These are phyloP conservation scores for Ditylenchus weischeri DNA, from an alignment of 2,888 invertebrate genomes.

Conservation along the genomic window DNA sequence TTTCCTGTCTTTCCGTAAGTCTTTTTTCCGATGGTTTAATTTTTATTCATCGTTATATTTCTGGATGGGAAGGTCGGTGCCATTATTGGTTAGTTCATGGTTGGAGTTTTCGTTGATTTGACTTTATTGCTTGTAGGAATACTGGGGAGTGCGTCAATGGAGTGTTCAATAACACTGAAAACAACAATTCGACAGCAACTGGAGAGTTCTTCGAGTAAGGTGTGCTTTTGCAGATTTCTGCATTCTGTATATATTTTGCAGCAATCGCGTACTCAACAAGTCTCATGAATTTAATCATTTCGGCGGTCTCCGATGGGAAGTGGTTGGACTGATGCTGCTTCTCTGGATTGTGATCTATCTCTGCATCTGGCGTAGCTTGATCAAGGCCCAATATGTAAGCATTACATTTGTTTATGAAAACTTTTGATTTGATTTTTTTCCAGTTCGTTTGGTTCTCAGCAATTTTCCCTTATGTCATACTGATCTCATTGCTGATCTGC, in stretches of 20 bases:
- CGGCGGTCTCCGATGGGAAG: constrained; percentile 58
- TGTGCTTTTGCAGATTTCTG: constrained; percentile 10
- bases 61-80: too few species aligned
- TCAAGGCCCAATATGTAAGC: constrained; percentile 55
- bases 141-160: too few species aligned
- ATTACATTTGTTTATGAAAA: too few species aligned
- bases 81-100: too few species aligned
- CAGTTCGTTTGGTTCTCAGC: constrained; percentile 59
- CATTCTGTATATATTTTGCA: constrained; percentile 26
- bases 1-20: too few species aligned
- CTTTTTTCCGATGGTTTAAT: too few species aligned
- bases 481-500: constrained; percentile 53
- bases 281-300: constrained; percentile 52
- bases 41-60: too few species aligned
- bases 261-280: constrained; percentile 52
- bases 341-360: constrained; percentile 58
- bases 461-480: constrained; percentile 56
- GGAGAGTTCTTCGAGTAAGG: constrained; percentile 59
- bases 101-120: too few species aligned
- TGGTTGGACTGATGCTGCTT: constrained; percentile 46
- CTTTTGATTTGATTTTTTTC: too few species aligned
- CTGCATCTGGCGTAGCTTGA: constrained; percentile 58
- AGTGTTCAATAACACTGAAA: not conserved
- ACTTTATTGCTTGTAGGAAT: too few species aligned
- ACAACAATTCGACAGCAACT: constrained; percentile 50